Evolutionary conservation across 2,888 invertebrate genomes (phyloP), one percentile per base, ranked within the genome.

Genomic region (Melinaea marsaeus): DNA sequence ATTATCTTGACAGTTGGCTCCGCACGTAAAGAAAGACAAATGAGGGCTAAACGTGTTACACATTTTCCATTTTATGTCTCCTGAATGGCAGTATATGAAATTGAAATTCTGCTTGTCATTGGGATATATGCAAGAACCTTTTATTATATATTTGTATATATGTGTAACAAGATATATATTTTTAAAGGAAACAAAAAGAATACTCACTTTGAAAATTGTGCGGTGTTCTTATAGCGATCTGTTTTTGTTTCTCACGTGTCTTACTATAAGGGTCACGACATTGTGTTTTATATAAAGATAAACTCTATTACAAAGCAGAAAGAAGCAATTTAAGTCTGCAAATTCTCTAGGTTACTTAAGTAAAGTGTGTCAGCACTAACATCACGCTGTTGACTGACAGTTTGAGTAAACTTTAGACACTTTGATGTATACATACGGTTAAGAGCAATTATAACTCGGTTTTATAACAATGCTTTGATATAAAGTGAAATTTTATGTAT

Each of bases 351-450:
- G 46, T 46, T 9, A 22, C 22, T 22, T 11, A 11, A n/a, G 4
- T 46, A 46, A 46, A 46, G 13, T 46, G 13, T 46, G 46, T 46
- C 46, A 58, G 55, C 75, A 74, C 74, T 76, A 77, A 73, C 76
- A 74, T 74, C 70, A 71, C 75, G 71, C 69, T 83, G 83, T 82
- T 84, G 82, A 79, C 78, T 77, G 69, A 22, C 72, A 79, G 74
- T 78, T 76, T 66, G 70, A 62, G 67, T 71, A 74, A 81, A 81
- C 77, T 82, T 82, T 69, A 76, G 78, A 78, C 77, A 77, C 74
- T 72, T 76, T 22, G 22, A 22, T 22, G 22, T 22, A 22, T 22
- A 22, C 22, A 71, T 55, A 9, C 32, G 11, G 45, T 47, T 22
- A 22, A 55, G 22, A 33, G 13, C 13, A 32, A 22, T 22, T 22